Evolutionary conservation across 2,113 vertebrate species (phyloP).

Genomic region (Acrocephalus kingi): DNA sequence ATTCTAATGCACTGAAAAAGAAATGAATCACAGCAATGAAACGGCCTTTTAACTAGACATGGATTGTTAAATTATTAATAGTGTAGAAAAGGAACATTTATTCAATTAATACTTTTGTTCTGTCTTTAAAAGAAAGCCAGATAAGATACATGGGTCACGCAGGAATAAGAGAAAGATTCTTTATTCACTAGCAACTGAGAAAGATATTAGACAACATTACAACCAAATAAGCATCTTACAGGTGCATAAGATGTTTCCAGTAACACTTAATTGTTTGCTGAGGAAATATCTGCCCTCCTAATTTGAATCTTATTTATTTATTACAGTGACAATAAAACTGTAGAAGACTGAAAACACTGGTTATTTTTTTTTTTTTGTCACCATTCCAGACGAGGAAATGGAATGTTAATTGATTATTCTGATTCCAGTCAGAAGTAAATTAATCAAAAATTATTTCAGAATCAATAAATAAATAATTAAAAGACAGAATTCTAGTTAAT

Average conservation of each 20-base stretch:
- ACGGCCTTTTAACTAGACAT: conserved; percentile 62
- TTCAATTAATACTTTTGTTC: conserved; percentile 53
- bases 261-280: conserved; percentile 35
- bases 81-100: conserved; percentile 44
- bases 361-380: not conserved
- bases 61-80: conserved; percentile 62
- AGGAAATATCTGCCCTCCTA: conserved; percentile 23
- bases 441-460: not conserved
- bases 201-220: conserved; percentile 11
- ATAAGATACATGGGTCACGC: conserved; percentile 28
- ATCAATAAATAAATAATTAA: conserved; percentile 5
- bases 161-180: conserved; percentile 15
- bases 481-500: not conserved
- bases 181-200: conserved; percentile 19
- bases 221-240: conserved; percentile 8
- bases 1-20: conserved; percentile 43
- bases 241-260: not conserved
- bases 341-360: not conserved
- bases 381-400: conserved; percentile 3
- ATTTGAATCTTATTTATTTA: conserved; percentile 54
- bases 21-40: conserved; percentile 60
- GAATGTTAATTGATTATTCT: conserved; percentile 3
- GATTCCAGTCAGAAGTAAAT: conserved; percentile 39
- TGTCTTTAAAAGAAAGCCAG: conserved; percentile 37
- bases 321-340: not conserved